Evolutionary conservation across 2,797 vertebrate genomes (phyloP).

Genomic region (Chloroceryle inda): DNA sequence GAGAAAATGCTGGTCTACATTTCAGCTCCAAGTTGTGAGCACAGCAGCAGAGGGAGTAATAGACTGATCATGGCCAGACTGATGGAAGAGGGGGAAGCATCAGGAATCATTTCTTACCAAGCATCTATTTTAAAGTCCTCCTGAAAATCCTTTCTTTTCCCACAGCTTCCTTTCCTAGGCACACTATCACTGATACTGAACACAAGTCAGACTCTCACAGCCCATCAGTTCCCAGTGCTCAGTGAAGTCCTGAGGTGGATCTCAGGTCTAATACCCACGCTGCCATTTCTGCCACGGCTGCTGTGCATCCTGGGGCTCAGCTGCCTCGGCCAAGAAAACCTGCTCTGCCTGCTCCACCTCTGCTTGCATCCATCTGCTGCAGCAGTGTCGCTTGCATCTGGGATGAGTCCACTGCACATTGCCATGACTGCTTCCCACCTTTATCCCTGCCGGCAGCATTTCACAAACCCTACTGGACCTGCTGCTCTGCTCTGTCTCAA

Average conservation of each 20-base stretch:
- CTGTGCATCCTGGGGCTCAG: not conserved
- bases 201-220: not conserved
- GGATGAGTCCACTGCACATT: conserved; percentile 2
- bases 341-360: not conserved
- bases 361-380: not conserved
- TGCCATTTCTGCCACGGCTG: not conserved
- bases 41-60: not conserved
- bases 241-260: not conserved
- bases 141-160: not conserved
- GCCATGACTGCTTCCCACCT: not conserved
- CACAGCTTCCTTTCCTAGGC: not conserved
- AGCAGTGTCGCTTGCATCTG: rapidly evolving
- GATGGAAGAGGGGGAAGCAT: not conserved
- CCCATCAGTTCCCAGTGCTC: not conserved
- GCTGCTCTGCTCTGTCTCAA: not conserved
- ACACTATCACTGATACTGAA: not conserved
- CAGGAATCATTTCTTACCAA: not conserved
- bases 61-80: not conserved
- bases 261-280: not conserved
- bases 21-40: not conserved
- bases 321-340: not conserved
- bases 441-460: not conserved
- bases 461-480: not conserved
- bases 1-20: not conserved
- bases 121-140: not conserved